Base-by-base conservation (phyloP, 2,888 invertebrate species). In the Tribolium freemani region DNA sequence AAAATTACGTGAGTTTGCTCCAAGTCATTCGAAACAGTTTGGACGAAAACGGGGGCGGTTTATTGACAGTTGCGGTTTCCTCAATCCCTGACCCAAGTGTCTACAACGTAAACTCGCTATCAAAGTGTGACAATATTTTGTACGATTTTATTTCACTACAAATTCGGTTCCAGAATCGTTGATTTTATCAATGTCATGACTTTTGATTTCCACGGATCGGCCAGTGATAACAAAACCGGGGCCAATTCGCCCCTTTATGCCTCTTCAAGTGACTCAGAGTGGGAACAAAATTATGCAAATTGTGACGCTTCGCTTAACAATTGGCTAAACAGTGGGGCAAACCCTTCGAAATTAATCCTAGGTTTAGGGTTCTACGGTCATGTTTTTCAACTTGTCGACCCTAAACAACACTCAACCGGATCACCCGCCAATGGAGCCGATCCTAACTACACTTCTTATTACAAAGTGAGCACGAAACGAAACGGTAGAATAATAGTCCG, bases 101-200 rank as follows among this genome's bases (percentile, higher is more conserved):
- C 0, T 92, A 92, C 79, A 86, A 90, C 79, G 87, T 92, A 26
- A 83, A 88, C 0, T 84, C 85, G 69, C 84, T 92, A 9, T 86
- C 88, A 0, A 84, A 88, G 88, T 89, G 79, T 16, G 11, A 16
- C 5, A 16, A 38, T 4, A 26, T 26, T 61, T 46, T 45, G 5
- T 0, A 16, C 16, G 16, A 16, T 1, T 16, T 16, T 1, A 16
- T 16, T 16, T 16, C 2, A 2, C 16, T 16, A 16, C 16, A 16
- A 16, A 16, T 16, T 16, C n/a, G 16, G 1, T 16, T 16, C 16
- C 16, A 72, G 69, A 46, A 45, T 54, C 74, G 82, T 94, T 20
- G 90, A 94, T 79, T 87, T 91, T 21, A 89, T 94, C 51, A 91
- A 91, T 78, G 79, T 95, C 0, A 94, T 94, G 94, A 84, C 92